Conservation (phyloP, 2,113 vertebrate species). For the Psettodes erumei region DNA sequence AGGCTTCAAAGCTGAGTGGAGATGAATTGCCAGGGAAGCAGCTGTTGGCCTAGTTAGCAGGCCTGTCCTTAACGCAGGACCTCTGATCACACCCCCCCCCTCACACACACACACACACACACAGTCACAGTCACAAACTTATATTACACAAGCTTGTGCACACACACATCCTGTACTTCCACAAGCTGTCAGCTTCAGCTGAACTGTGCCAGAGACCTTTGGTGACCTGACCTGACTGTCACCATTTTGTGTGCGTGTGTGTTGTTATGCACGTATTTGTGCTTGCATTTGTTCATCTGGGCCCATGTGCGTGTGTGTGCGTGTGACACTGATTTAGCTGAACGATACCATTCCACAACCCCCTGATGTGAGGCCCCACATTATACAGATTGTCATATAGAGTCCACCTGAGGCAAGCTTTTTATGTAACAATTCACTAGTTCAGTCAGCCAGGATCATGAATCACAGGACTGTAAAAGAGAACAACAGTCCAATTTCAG, state of each 20-base stretch:
- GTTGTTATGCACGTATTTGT: not conserved
- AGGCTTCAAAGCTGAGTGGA: slow-evolving; percentile 65
- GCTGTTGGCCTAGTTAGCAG: slow-evolving; percentile 76
- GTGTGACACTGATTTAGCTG: slow-evolving; percentile 5
- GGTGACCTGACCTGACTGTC: slow-evolving; percentile 1
- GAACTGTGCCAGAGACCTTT: slow-evolving; percentile 22
- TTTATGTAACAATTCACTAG: no score
- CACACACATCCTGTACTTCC: not conserved
- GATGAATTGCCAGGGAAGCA: slow-evolving; percentile 65
- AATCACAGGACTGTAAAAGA: not conserved
- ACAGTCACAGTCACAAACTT: slow-evolving; percentile 12
- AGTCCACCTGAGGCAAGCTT: no score
- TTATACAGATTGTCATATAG: no score
- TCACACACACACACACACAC: slow-evolving; percentile 36
- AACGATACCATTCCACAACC: slow-evolving; percentile 39
- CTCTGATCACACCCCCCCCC: slow-evolving; percentile 53
- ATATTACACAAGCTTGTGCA: no score
- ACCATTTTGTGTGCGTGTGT: not conserved
- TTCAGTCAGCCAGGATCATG: no score
- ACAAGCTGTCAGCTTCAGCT: slow-evolving; percentile 24
- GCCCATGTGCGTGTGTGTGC: slow-evolving; percentile 9
- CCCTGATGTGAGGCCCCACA: slow-evolving; percentile 1
- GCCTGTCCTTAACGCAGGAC: slow-evolving; percentile 57
- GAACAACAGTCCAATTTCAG: not conserved
- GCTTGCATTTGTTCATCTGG: not conserved